Conservation (phyloP, 1,140 invertebrate genomes). For the Eumeta japonica region DNA sequence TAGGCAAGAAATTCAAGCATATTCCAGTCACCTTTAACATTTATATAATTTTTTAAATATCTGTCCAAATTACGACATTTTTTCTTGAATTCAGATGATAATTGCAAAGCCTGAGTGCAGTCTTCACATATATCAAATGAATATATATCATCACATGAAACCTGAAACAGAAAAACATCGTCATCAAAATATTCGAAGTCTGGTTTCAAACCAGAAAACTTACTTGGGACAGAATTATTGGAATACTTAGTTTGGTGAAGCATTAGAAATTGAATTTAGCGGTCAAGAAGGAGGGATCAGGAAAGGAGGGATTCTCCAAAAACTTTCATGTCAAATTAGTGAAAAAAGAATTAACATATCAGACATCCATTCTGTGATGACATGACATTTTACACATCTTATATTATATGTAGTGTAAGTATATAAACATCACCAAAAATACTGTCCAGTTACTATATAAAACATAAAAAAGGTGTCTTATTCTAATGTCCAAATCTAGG, state of each 20-base stretch:
- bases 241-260: not conserved
- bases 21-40: too few relatives aligned
- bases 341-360: not conserved
- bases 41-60: conserved; percentile 27
- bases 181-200: not conserved
- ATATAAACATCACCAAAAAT: not conserved
- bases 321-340: not conserved
- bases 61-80: conserved; percentile 33
- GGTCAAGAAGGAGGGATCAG: not conserved
- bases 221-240: too few relatives aligned
- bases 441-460: not conserved
- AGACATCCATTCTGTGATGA: not conserved
- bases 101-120: conserved; percentile 35
- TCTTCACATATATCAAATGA: conserved; percentile 42
- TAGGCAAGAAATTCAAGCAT: too few relatives aligned
- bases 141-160: conserved; percentile 36
- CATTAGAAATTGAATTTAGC: not conserved
- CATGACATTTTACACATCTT: not conserved
- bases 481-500: too few relatives aligned
- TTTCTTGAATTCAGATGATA: conserved; percentile 40
- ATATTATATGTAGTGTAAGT: not conserved
- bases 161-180: conserved; percentile 20
- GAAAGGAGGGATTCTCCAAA: not conserved
- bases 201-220: too few relatives aligned
- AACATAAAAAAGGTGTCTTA: too few relatives aligned